phyloP scores from a whole-genome alignment of 2,113 vertebrate species.

The Sminthopsis crassicaudata region DNA sequence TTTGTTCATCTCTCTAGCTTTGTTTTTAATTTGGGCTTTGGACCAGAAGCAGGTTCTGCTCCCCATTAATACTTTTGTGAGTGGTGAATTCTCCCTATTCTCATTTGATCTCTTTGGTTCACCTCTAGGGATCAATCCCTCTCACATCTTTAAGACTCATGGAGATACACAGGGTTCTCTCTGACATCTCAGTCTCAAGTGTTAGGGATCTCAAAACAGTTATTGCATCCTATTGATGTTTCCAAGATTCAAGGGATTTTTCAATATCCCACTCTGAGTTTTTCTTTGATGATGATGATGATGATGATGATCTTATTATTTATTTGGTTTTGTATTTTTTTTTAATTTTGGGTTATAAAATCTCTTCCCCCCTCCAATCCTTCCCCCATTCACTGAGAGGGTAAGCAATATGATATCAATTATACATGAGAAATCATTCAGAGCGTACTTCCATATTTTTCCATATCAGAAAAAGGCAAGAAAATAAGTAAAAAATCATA shows the following conservation, averaged over 20 bases:
- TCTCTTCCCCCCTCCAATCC: not conserved
- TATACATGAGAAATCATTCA: not conserved
- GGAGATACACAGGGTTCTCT: not conserved
- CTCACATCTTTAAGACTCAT: not conserved
- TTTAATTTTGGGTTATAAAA: not conserved
- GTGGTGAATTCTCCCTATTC: not conserved
- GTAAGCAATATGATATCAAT: not conserved
- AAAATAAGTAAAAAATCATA: not conserved
- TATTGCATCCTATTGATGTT: not conserved
- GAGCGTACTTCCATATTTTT: not conserved
- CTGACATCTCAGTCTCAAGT: not conserved
- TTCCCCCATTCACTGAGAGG: not conserved
- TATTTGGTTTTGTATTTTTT: not conserved
- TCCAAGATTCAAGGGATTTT: not conserved
- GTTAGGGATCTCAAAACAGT: not conserved
- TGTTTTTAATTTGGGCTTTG: not conserved
- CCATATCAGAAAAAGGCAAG: not conserved
- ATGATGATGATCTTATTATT: not conserved
- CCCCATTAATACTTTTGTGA: not conserved
- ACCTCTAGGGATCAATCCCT: not conserved
- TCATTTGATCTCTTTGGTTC: not conserved
- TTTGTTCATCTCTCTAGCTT: not conserved
- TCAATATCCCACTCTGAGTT: not conserved
- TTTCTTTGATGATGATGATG: not conserved
- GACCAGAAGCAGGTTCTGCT: not conserved